Evolutionary conservation across 2,797 vertebrate genomes (phyloP).

Genomic region (Simalia tracyae): DNA sequence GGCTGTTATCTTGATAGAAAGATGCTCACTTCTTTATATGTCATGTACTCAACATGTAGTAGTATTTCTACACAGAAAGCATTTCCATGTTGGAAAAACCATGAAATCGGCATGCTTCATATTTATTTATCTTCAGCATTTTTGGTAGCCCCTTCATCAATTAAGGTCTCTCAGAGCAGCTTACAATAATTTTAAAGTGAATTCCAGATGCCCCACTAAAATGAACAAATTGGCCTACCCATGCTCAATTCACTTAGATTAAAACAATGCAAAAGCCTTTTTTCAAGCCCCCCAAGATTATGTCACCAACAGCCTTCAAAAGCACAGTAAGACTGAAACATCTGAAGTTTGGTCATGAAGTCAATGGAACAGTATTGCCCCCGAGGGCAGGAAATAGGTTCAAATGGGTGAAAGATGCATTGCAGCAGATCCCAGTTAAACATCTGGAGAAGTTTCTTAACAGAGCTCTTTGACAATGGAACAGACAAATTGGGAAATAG

Average conservation of each 20-base stretch:
- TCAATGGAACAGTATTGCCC: not conserved
- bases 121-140: not conserved
- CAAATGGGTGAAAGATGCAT: not conserved
- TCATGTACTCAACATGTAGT: not conserved
- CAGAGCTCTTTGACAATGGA: not conserved
- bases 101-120: no score
- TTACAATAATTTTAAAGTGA: not conserved
- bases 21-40: not conserved
- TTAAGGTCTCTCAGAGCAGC: not conserved
- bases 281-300: not conserved
- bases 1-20: not conserved
- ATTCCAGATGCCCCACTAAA: not conserved
- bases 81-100: not conserved
- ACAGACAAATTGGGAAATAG: not conserved
- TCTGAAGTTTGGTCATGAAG: not conserved
- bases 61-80: not conserved
- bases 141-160: not conserved
- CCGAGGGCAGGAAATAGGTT: not conserved
- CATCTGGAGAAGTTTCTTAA: not conserved
- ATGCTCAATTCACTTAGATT: not conserved
- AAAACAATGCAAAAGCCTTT: not conserved
- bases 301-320: not conserved
- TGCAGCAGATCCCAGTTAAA: not conserved
- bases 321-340: not conserved
- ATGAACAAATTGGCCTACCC: no score